Percentiles rank a stretch among this genome's conserved stretches.
Conservation (phyloP, 2,888 invertebrate genomes). For the Luperina nickerlii region DNA sequence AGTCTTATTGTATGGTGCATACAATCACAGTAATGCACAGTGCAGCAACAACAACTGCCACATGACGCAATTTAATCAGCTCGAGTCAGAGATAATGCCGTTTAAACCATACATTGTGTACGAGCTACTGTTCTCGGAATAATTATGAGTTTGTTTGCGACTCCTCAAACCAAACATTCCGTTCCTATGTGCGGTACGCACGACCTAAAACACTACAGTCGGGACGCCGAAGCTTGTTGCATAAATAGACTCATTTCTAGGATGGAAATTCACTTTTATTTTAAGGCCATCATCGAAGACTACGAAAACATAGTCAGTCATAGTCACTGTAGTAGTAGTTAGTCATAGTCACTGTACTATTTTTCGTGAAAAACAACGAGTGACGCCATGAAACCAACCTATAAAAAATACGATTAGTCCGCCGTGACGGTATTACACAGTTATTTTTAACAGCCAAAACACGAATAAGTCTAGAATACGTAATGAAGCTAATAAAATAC, state of each 20-base stretch:
- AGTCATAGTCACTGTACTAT: conserved; percentile 72
- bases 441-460: conserved; percentile 64
- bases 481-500: conserved; percentile 55
- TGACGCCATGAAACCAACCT: conserved; percentile 67
- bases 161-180: conserved; percentile 87
- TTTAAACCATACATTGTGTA: conserved; percentile 79
- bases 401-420: conserved; percentile 65
- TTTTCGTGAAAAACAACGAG: conserved; percentile 76
- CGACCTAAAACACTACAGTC: conserved; percentile 81
- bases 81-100: conserved; percentile 75
- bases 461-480: conserved; percentile 57
- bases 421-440: conserved; percentile 61
- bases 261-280: conserved; percentile 86
- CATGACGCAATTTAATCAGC: conserved; percentile 69
- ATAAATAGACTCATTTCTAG: conserved; percentile 87
- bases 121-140: conserved; percentile 81
- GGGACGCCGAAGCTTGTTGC: conserved; percentile 83
- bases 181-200: conserved; percentile 80
- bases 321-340: conserved; percentile 61
- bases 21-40: conserved; percentile 43
- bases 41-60: conserved; percentile 49
- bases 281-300: conserved; percentile 75
- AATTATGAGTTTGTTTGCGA: conserved; percentile 86
- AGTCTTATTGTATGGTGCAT: conserved; percentile 27
- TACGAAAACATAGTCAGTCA: conserved; percentile 77